Conservation (phyloP, 2,888 invertebrate species). For the Mythimna ferrago region DNA sequence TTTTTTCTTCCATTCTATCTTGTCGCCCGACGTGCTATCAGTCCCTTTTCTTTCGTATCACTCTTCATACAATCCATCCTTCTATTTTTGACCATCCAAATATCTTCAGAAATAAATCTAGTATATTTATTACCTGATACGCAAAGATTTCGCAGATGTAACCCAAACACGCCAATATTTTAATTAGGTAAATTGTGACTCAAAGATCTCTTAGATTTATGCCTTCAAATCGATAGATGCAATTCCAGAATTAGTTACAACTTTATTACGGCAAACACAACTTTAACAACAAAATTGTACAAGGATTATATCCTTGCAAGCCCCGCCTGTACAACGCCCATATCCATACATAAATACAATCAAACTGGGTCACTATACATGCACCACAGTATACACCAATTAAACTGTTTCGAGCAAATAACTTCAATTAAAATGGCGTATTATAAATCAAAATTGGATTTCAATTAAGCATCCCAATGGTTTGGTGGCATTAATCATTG, state of each 20-base stretch:
- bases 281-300: constrained; percentile 21
- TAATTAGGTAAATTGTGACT: not conserved
- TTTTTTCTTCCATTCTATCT: no score
- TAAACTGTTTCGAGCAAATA: constrained; percentile 70
- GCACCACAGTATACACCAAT: constrained; percentile 55
- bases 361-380: constrained; percentile 48
- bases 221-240: constrained; percentile 2
- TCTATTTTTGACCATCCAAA: no score
- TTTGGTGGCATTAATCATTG: constrained; percentile 77
- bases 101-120: no score
- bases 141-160: no score
- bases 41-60: no score
- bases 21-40: no score
- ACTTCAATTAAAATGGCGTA: constrained; percentile 74
- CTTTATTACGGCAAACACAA: constrained; percentile 13
- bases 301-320: constrained; percentile 33
- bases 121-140: no score
- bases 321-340: constrained; percentile 48
- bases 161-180: no score
- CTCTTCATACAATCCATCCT: no score
- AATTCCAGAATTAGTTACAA: constrained; percentile 29
- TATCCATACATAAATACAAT: constrained; percentile 47
- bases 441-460: constrained; percentile 79
- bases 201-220: constrained; percentile 10
- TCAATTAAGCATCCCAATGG: constrained; percentile 83